Base-by-base conservation (phyloP, 2,888 invertebrate species). In the Macaria liturata region DNA sequence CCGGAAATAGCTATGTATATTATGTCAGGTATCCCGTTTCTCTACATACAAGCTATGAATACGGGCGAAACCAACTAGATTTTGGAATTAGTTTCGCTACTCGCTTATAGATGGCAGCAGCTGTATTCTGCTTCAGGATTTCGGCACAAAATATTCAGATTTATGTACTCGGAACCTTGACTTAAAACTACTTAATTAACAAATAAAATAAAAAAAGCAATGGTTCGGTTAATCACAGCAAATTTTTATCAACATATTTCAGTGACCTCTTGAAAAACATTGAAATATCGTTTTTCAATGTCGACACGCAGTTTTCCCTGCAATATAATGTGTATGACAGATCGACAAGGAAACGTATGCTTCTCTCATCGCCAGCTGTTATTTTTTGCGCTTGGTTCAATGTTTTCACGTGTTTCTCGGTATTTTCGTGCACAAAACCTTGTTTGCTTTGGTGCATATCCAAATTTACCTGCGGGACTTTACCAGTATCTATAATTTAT, bases 81-180 rank as follows among this genome's bases (percentile, higher is more conserved):
- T 70, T 68, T 67, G 66, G 61, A 54, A 70, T 66, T 69, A 76
- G 70, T 82, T 65, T 62, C 54, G 80, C 88, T 85, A 86, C 81
- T 85, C 78, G 55, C 64, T 79, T 67, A 62, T 67, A 90, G 90
- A 86, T 90, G 90, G 84, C 88, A 74, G 59, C 34, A 42, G 7
- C 5, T 7, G 34, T 42, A 3, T 42, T n/a, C n/a, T 1, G 42
- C 4, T 42, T 42, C 42, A 8, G 5, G 42, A 42, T 39, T 39
- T 20, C 20, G 20, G 20, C 20, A 20, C 20, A 20, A 20, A 20
- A 20, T 20, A 20, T 20, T 20, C 20, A 20, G 20, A 1, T 20
- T 20, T 20, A 1, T 20, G 20, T 20, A 20, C 20, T 20, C 20
- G 20, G 20, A 20, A 20, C 20, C 20, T 20, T 20, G 20, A 20